phyloP scores from a whole-genome alignment of 2,113 vertebrate species.

The Phaetusa simplex region DNA sequence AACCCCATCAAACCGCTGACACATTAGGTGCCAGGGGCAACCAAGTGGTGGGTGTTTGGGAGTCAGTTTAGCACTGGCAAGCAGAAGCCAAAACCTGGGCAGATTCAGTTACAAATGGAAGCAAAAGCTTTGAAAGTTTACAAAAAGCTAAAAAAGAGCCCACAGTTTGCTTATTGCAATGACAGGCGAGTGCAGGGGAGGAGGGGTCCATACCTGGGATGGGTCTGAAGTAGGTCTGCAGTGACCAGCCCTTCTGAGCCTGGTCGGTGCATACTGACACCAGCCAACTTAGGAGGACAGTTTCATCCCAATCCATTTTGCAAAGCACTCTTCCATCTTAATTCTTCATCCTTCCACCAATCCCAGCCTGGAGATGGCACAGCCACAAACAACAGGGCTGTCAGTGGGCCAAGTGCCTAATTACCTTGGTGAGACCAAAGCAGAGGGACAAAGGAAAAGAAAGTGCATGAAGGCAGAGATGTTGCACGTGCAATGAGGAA shows the following conservation, averaged over 20 bases:
- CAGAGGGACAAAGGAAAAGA: neutral
- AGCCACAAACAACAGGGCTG: neutral
- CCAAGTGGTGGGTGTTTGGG: neutral
- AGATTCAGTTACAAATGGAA: neutral
- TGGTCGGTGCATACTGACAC: neutral
- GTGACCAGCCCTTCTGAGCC: neutral
- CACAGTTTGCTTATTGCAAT: neutral
- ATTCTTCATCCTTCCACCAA: neutral
- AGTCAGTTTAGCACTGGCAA: neutral
- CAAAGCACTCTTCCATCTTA: neutral
- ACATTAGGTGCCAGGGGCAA: neutral
- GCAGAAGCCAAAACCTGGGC: neutral
- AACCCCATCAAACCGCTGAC: neutral
- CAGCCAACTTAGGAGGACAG: neutral
- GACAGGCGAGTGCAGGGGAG: neutral
- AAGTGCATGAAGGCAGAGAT: neutral
- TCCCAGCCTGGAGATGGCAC: neutral
- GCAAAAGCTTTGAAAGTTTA: neutral
- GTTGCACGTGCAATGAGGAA: neutral
- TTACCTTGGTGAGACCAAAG: neutral
- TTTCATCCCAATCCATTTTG: neutral
- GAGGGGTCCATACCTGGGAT: neutral
- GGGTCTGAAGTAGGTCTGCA: neutral
- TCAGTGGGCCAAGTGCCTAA: neutral
- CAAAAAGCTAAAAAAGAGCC: neutral